phyloP scores from a whole-genome alignment of 1,140 invertebrate species.

The Sminthurinus signatus region DNA sequence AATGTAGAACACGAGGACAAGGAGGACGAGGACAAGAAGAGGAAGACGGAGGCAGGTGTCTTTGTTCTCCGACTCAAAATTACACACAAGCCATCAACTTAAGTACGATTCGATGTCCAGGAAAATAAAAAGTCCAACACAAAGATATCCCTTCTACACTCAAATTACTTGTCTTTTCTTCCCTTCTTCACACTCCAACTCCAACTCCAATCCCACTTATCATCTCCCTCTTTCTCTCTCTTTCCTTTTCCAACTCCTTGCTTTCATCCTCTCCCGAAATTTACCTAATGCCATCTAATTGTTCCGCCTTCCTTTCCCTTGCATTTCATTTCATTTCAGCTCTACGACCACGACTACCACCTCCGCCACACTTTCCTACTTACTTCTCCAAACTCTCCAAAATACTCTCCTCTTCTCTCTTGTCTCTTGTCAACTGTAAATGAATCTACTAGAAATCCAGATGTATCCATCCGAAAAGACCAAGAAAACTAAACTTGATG shows the following conservation, averaged over 20 bases:
- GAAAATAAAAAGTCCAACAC: constrained; percentile 36
- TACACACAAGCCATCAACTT: constrained; percentile 41
- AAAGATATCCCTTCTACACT: constrained; percentile 35
- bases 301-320: constrained; percentile 15
- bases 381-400: too few relatives aligned
- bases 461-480: too few relatives aligned
- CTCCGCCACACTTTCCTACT: too few relatives aligned
- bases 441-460: too few relatives aligned
- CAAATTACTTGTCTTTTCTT: too few relatives aligned
- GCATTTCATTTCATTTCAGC: constrained; percentile 19
- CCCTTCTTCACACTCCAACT: constrained; percentile 14
- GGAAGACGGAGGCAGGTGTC: constrained; percentile 40
- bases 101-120: constrained; percentile 42
- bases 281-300: constrained; percentile 32
- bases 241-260: neutral
- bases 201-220: constrained; percentile 28
- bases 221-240: constrained; percentile 14
- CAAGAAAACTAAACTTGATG: too few relatives aligned
- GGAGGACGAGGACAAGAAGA: neutral
- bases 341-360: too few relatives aligned
- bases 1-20: neutral
- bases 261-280: constrained; percentile 2
- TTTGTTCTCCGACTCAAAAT: constrained; percentile 42
- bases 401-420: too few relatives aligned
- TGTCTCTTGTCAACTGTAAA: too few relatives aligned